Conservation (phyloP, 2,113 vertebrate species). For the Cavia aperea region DNA sequence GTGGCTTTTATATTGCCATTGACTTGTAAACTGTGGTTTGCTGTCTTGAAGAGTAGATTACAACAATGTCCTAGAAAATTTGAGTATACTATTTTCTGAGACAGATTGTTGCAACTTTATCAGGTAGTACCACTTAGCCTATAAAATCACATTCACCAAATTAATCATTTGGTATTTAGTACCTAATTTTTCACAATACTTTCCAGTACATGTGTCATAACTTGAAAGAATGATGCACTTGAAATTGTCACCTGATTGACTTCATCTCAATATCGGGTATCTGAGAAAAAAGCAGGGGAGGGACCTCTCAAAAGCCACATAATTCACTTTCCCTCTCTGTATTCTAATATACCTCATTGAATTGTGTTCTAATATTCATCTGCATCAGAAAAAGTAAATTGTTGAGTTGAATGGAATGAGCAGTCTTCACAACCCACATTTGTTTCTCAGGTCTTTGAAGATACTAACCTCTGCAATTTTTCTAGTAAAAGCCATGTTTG, state of each 20-base stretch:
- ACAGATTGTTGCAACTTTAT: neutral
- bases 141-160: neutral
- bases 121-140: neutral
- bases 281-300: too few species aligned
- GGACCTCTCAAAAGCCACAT: too few species aligned
- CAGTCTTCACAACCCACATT: neutral
- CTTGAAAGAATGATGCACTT: neutral
- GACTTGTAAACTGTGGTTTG: neutral
- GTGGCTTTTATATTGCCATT: neutral
- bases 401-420: neutral
- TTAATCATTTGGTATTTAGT: neutral
- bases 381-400: too few species aligned
- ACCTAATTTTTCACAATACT: neutral
- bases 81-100: neutral
- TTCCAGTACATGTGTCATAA: neutral
- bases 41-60: neutral
- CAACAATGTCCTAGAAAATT: neutral
- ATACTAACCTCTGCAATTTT: neutral
- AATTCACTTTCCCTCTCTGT: too few species aligned
- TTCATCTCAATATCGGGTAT: too few species aligned
- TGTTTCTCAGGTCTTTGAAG: neutral
- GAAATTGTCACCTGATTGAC: neutral
- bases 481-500: neutral
- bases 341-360: neutral
- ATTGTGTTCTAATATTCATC: neutral